Base-by-base conservation (phyloP, 2,888 invertebrate genomes). In the Macropis europaea region DNA sequence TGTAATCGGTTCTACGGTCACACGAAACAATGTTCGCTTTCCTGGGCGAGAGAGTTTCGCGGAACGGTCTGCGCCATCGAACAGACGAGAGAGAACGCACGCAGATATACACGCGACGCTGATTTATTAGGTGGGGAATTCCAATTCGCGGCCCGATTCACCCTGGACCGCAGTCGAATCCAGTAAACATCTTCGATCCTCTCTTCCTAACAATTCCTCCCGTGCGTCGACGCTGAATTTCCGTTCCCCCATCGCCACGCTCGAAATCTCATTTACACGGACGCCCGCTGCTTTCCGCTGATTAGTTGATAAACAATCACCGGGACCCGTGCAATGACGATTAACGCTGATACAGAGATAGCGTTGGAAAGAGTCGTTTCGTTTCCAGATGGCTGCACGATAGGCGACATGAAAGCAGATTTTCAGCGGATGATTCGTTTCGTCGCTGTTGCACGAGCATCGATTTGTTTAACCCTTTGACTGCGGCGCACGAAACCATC, bases 91-190 rank as follows among this genome's bases (percentile, higher is more conserved):
- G 60, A 34, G 59, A 61, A 60, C 50, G 50, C 60, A 36, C 48
- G 54, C 45, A 62, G 66, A 79, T 74, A 83, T 73, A 77, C 66
- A 81, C n/a, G n/a, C n/a, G n/a, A 75, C 76, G 66, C 73, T 84
- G 84, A 85, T 85, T 84, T 85, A 85, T 84, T 81, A 79, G 79
- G 73, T 79, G 72, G 75, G 68, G 78, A 82, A 83, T 83, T 84
- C 77, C 78, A 83, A 84, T 85, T 84, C 83, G 75, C 75, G 67
- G 57, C 59, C 69, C 77, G 82, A 79, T 81, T 81, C 83, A 77
- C 66, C 54, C 53, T 52, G 64, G 30, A 48, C 54, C 72, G 34
- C 61, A 42, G 28, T 60, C 64, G 68, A 69, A 62, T 60, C 72
- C 63, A 61, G 82, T 80, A 83, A 84, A 84, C 82, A 83, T 85